These are phyloP conservation scores for Cenopis cana DNA, from an alignment of 2,888 invertebrate species.

Conservation along the genomic window DNA sequence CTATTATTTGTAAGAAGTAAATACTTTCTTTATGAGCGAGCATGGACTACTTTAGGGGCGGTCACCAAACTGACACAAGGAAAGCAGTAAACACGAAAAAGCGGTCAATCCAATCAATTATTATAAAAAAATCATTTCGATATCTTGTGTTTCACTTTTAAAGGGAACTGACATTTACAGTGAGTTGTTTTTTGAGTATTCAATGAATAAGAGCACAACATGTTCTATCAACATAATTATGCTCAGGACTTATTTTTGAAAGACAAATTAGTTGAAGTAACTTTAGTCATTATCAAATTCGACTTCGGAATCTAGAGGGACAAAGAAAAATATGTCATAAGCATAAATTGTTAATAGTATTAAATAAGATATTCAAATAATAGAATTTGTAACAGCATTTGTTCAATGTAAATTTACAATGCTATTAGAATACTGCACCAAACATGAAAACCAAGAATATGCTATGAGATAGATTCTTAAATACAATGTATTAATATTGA, in stretches of 20 bases:
- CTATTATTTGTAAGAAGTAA: slow-evolving; percentile 81
- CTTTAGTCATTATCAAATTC: slow-evolving; percentile 18
- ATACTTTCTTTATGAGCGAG: slow-evolving; percentile 82
- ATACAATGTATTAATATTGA: slow-evolving; percentile 68
- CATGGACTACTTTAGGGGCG: slow-evolving; percentile 84
- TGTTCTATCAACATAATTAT: slow-evolving; percentile 58
- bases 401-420: slow-evolving; percentile 82
- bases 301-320: slow-evolving; percentile 19
- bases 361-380: slow-evolving; percentile 63
- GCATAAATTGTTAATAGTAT: slow-evolving; percentile 58
- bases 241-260: slow-evolving; percentile 41
- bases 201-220: slow-evolving; percentile 67
- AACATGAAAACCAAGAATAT: slow-evolving; percentile 81
- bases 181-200: slow-evolving; percentile 85
- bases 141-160: slow-evolving; percentile 67
- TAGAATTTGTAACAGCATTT: slow-evolving; percentile 61
- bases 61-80: slow-evolving; percentile 86
- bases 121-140: slow-evolving; percentile 73
- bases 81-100: slow-evolving; percentile 86
- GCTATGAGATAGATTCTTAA: slow-evolving; percentile 74
- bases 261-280: slow-evolving; percentile 29
- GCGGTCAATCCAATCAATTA: slow-evolving; percentile 86
- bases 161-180: slow-evolving; percentile 70
- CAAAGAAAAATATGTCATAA: slow-evolving; percentile 63
- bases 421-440: slow-evolving; percentile 84